phyloP scores from a whole-genome alignment of 2,113 vertebrate genomes.

The Acrocephalus kingi region DNA sequence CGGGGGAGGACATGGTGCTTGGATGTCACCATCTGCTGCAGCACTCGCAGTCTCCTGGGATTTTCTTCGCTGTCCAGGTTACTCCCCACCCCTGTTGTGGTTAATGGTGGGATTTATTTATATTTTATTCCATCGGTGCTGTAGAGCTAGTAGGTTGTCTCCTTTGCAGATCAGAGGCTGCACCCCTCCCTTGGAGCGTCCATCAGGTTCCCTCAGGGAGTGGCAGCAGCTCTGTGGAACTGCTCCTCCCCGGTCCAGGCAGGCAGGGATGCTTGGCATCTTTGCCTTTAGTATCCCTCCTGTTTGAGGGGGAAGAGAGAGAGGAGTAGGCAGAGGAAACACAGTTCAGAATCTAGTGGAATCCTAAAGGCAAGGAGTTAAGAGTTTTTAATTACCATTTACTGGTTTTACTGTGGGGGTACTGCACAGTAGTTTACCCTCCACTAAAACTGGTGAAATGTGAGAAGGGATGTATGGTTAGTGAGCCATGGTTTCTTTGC shows the following conservation, averaged over 20 bases:
- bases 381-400: background rate
- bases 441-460: background rate
- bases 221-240: background rate
- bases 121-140: background rate
- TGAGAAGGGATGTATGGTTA: background rate
- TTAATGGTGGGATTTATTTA: background rate
- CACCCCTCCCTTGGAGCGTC: background rate
- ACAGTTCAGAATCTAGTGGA: background rate
- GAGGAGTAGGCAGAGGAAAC: background rate
- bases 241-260: background rate
- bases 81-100: fast-evolving
- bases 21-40: background rate
- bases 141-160: background rate
- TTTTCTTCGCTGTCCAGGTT: background rate
- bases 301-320: background rate
- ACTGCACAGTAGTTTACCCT: background rate
- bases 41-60: background rate
- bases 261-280: background rate
- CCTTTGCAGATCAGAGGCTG: background rate
- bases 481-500: background rate
- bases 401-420: background rate
- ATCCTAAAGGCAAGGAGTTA: background rate
- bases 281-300: background rate
- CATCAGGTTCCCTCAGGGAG: background rate
- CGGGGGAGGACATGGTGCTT: fast-evolving